These are phyloP conservation scores for Pachyuromys duprasi DNA, from an alignment of 2,797 vertebrate species.

Conservation along the genomic window DNA sequence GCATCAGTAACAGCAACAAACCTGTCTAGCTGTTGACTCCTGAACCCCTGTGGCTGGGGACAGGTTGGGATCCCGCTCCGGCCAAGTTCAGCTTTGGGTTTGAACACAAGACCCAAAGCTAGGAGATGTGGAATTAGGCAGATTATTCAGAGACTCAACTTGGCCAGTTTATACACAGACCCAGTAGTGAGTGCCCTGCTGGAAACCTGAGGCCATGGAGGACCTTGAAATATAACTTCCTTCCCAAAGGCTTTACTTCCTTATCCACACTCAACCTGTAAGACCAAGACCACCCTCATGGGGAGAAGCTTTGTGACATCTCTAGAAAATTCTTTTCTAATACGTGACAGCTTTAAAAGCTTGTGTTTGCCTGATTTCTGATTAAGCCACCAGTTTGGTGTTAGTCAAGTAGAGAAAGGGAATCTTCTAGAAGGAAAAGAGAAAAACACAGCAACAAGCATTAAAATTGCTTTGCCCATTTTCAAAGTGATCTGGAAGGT, in stretches of 20 bases:
- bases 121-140: not conserved
- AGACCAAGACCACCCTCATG: conserved; percentile 77
- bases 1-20: not conserved
- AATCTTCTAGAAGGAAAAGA: conserved; percentile 60
- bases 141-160: not conserved
- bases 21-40: not conserved
- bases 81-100: not conserved
- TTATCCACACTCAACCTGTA: conserved; percentile 75
- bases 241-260: conserved; percentile 15
- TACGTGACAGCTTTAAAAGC: conserved; percentile 78
- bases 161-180: not conserved
- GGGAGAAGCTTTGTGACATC: conserved; percentile 81
- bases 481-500: conserved; percentile 72
- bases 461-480: conserved; percentile 72
- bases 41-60: not conserved
- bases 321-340: conserved; percentile 84
- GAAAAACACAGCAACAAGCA: conserved; percentile 20
- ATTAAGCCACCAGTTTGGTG: conserved; percentile 85
- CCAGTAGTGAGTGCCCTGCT: not conserved
- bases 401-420: conserved; percentile 78
- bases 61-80: not conserved
- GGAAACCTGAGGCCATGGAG: not conserved
- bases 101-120: not conserved
- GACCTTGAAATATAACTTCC: not conserved
- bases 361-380: conserved; percentile 81